Conservation (phyloP, 2,113 vertebrate species). For the Syngnathoides biaculeatus region DNA sequence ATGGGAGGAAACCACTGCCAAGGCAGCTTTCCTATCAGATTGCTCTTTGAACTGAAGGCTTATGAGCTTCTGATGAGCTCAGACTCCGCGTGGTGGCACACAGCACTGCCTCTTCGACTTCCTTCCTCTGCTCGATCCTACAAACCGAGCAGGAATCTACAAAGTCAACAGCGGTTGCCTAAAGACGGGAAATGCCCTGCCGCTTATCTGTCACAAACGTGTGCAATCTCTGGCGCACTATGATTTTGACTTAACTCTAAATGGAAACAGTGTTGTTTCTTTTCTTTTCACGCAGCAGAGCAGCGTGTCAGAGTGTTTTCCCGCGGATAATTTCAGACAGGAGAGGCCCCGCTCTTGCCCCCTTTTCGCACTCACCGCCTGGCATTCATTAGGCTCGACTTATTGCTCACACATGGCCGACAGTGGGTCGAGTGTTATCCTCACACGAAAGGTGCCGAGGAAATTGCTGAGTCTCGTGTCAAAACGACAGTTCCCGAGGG, state of each 20-base stretch:
- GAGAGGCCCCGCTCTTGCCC: conserved; percentile 53
- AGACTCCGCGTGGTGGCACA: conserved; percentile 55
- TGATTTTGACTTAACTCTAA: conserved; percentile 66
- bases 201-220: conserved; percentile 59
- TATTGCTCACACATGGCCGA: conserved; percentile 80
- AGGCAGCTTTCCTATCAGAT: conserved; percentile 63
- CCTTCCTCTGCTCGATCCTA: conserved; percentile 67
- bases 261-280: conserved; percentile 73
- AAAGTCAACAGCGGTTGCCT: conserved; percentile 65
- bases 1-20: conserved; percentile 58
- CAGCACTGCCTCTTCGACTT: conserved; percentile 60
- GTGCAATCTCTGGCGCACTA: conserved; percentile 55
- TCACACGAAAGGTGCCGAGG: conserved; percentile 76
- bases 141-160: conserved; percentile 64
- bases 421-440: conserved; percentile 66
- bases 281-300: conserved; percentile 61
- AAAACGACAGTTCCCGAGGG: conserved; percentile 62
- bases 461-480: conserved; percentile 75
- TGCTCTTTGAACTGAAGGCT: conserved; percentile 67
- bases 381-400: conserved; percentile 74
- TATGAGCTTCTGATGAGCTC: conserved; percentile 59
- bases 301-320: conserved; percentile 68
- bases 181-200: conserved; percentile 66
- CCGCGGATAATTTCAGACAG: conserved; percentile 66
- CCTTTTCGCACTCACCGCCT: conserved; percentile 54